Evolutionary conservation across 1,140 invertebrate genomes (phyloP), one percentile per base, ranked within the genome.

Genomic region (Trachymyrmex septentrionalis): DNA sequence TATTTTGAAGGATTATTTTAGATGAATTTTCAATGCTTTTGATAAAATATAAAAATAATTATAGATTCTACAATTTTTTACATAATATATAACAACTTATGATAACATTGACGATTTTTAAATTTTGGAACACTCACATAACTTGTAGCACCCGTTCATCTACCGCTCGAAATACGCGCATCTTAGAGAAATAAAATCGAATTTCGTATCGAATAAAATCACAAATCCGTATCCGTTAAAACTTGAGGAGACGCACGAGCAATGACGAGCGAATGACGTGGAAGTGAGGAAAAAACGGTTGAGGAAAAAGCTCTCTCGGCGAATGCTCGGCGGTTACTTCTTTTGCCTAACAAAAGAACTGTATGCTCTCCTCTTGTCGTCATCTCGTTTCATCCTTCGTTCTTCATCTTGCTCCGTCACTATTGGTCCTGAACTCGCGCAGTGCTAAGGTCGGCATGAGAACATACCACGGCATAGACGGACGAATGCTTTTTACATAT

Each of bases 261-360:
- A 21, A 85, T 80, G 78, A 82, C 53, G 81, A 85, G 30, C 88
- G 44, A 80, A 87, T 61, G 82, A 85, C 81, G 63, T 55, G 77
- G 61, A 78, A 86, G 78, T 57, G 78, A 75, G 86, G 63, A 88
- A 93, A 90, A 91, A 90, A 93, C 92, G 91, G 92, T 93, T 91
- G 87, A 50, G 30, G 63, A 91, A 88, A 82, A 91, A 90, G 86
- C 86, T 87, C 86, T 67, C 59, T 71, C 24, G 55, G 48, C 61
- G 59, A 64, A 67, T 27, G 30, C 27, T 55, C 77, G 90, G 88
- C 91, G 90, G 92, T 93, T 93, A 91, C 86, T 92, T 90, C 66
- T 92, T 81, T 93, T 92, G 92, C 88, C 48, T 94, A 92, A 94
- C 93, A 94, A 94, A 93, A 87, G 86, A 88, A 59, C 66, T 34